Evolutionary conservation across 2,797 vertebrate genomes (phyloP), one percentile per base, ranked within the genome.

Genomic region (Pseudopleuronectes americanus): DNA sequence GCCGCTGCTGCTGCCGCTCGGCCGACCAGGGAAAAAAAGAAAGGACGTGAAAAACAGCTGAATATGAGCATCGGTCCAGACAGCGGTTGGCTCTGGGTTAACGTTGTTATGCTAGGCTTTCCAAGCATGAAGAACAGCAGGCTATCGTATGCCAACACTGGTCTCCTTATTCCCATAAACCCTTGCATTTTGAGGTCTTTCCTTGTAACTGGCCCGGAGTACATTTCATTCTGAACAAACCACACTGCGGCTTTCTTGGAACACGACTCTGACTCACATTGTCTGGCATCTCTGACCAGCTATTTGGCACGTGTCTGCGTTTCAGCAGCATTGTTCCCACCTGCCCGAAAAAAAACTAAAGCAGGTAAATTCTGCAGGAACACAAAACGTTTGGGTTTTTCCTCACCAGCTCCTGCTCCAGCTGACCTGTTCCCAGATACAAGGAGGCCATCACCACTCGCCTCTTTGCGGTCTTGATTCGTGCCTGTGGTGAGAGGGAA

Each of bases 371-470:
- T 63, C 41, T 59, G 33, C 3, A 57, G 36, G 21, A 1, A 6
- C 24, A 28, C 12, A 13, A 4, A 1, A 8, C 28, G 28, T 31
- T 1, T 0, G 8, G 9, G 3, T 3, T 8, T 64, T 23, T 63
- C 74, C 94, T 91, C 91, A 99, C 98, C 95, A 99, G 94, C 60
- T 99, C 97, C 90, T 98, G 96, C 58, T 99, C 97, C 69, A 98
- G 89, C 23, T 93, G 93, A 54, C 98, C 97, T 0, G 96, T 97
- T 67, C 98, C 97, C 84, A 99, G 92, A 89, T 99, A 99, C 1
- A 99, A 88, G 0, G 98, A 99, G 6, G 98, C 97, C 95, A 99
- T 96, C 87, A 98, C 96, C 33, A 99, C 96, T 26, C 98, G 92
- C 83, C 88, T 94, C 90, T 93, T 95, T 19, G 97, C 97, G 0